Base-by-base conservation (phyloP, 1,140 invertebrate genomes). In the Atopsyche davidsoni region DNA sequence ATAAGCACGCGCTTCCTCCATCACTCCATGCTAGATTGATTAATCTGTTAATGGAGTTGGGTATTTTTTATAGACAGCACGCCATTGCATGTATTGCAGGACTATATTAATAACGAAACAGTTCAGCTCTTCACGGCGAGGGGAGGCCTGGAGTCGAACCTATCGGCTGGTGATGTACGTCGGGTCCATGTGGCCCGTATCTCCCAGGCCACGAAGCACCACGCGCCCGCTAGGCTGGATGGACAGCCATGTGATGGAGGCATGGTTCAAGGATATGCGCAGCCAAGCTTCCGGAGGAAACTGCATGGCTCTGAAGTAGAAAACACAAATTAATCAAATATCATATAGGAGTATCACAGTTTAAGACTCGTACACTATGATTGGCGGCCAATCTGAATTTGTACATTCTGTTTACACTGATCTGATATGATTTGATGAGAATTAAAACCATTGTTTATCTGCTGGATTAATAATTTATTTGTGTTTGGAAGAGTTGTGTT, bases 221-320 rank as follows among this genome's bases (percentile, higher is more conserved):
- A 98, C 95, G 60, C 86, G 78, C 1, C 96, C 96, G 64, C 79
- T 86, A 0, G 92, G 87, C 21, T 80, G 70, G 55, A 99, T 91
- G 1, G 79, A 80, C 0, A 99, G 60, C 85, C 88, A 92, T 0
- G 96, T 98, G 39, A 99, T 89, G 58, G 92, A 96, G 7, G 80
- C 91, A 70, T 99, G 89, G 65, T 91, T 87, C 7, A 99, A 72
- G 19, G 81, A 85, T 55, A 99, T 82, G 16, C 96, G 77, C 4
- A 98, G 72, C 96, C 96, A 99, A 10, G 87, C 96, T 73, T 98
- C 93, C 0, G 93, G 84, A 10, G 95, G 94, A 62, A 98, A 89
- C 69, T 99, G 96, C n/a, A 99, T 71, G 1, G 92, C 92, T 69
- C 95, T 93, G 71, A 47, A 80, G 76, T 43, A 19, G 10, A 6